Base-by-base conservation (phyloP, 2,113 vertebrate genomes). In the Aptenodytes forsteri region DNA sequence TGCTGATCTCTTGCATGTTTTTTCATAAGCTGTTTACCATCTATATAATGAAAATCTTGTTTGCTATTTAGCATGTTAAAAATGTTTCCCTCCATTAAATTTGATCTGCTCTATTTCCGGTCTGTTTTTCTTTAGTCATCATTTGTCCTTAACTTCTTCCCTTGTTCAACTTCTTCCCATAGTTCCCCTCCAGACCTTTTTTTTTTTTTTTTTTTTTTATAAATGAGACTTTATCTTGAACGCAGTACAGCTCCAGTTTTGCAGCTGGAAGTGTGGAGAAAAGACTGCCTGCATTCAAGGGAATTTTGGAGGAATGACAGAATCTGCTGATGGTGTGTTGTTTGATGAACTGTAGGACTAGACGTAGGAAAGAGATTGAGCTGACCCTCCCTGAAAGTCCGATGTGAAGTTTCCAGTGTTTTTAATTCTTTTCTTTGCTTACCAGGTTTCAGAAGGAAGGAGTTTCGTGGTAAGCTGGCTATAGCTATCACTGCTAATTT, bases 401-500 rank as follows among this genome's bases (percentile, higher is more conserved):
- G 13, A 0, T 54, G 18, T 71, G 72, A 87, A 36, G 20, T 73
- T 87, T 46, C 22, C 26, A 14, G n/a, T 78, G 65, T 23, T 62
- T 80, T 83, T 66, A 66, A 62, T 91, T 85, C 18, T 58, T 86
- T 54, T 47, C 64, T 78, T 90, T 92, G 67, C 62, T 92, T 67
- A 30, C 18, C 97, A 99, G 99, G 99, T 67, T 99, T 99, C 97
- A 98, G 98, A 93, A 99, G 99, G 79, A 99, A 99, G 81, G 99
- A 99, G 96, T 99, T 99, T 75, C 99, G 99, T 77, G 99, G 99
- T 56, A 99, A 99, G 96, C 97, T 99, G 92, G 99, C 99, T 12
- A 99, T 99, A 25, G 99, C 99, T 10, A 99, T 99, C 97, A 99
- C 99, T 5, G 99, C 99, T 95, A 99, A 99, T 98, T 99, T 99